phyloP scores from a whole-genome alignment of 1,140 invertebrate genomes.

The Lamellibrachia luymesi region DNA sequence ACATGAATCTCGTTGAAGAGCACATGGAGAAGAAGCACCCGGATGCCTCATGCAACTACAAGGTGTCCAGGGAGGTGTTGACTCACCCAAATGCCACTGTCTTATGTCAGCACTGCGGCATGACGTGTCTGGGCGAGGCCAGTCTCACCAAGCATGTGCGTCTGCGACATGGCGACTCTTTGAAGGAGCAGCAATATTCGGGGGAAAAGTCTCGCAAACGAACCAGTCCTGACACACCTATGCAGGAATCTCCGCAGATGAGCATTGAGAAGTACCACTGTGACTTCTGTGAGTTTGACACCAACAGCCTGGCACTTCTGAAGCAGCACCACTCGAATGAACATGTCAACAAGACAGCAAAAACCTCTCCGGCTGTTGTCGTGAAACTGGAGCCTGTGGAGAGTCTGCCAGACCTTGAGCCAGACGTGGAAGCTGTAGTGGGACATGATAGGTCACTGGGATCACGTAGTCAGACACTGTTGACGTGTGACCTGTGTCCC shows the following conservation, averaged over 20 bases:
- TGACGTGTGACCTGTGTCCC: background rate
- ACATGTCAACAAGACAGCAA: slow-evolving; percentile 12
- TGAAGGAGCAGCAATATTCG: too few species aligned
- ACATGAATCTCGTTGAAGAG: slow-evolving; percentile 23
- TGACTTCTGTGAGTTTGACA: slow-evolving; percentile 19
- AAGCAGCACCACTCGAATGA: slow-evolving; percentile 17
- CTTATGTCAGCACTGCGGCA: background rate
- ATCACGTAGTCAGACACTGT: background rate
- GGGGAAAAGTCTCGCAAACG: background rate
- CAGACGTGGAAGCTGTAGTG: background rate
- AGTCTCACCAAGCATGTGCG: background rate
- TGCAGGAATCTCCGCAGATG: background rate
- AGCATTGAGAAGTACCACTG: slow-evolving; percentile 11
- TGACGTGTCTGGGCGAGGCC: background rate
- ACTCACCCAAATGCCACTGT: background rate
- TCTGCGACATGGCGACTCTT: background rate
- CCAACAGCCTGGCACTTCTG: slow-evolving; percentile 16
- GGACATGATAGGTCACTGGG: background rate
- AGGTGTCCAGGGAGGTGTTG: slow-evolving; percentile 20
- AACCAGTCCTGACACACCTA: background rate
- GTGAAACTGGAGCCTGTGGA: background rate
- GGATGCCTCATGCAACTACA: slow-evolving; percentile 14
- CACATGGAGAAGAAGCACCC: slow-evolving; percentile 22
- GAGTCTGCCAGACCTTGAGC: background rate
- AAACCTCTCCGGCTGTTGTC: background rate